These are phyloP conservation scores for Mactra quadrangularis DNA, from an alignment of 1,140 invertebrate species.

Conservation along the genomic window DNA sequence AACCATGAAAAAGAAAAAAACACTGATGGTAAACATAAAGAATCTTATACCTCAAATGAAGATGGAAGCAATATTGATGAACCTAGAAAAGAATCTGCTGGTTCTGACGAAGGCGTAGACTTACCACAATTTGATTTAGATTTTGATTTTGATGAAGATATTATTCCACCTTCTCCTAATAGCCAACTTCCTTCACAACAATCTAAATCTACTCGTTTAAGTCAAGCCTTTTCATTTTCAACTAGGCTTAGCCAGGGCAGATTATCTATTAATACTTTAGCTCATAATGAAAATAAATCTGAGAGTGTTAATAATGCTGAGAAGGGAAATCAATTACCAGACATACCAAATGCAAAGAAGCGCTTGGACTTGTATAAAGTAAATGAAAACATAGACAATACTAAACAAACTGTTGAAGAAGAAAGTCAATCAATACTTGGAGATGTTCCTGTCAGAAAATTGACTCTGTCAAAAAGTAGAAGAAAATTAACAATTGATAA, in stretches of 20 bases:
- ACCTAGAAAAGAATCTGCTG: constrained; percentile 29
- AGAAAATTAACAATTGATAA: too few species aligned
- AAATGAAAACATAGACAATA: too few species aligned
- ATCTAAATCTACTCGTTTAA: constrained; percentile 21
- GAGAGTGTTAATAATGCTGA: neutral
- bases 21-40: too few species aligned
- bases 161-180: constrained; percentile 56
- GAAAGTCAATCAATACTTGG: constrained; percentile 20
- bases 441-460: neutral
- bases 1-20: neutral
- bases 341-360: too few species aligned
- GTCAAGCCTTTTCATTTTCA: constrained; percentile 55
- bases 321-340: neutral
- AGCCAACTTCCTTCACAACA: constrained; percentile 30
- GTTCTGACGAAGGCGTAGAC: constrained; percentile 33
- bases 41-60: too few species aligned
- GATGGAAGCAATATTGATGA: too few species aligned
- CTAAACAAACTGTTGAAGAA: neutral
- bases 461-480: too few species aligned
- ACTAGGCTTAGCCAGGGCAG: constrained; percentile 6
- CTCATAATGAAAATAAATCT: neutral
- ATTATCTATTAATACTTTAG: neutral
- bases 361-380: too few species aligned
- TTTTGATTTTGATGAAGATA: constrained; percentile 59
- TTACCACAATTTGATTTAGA: constrained; percentile 60